Evolutionary conservation across 2,113 vertebrate genomes (phyloP).

Genomic region (Entomyzon cyanotis): DNA sequence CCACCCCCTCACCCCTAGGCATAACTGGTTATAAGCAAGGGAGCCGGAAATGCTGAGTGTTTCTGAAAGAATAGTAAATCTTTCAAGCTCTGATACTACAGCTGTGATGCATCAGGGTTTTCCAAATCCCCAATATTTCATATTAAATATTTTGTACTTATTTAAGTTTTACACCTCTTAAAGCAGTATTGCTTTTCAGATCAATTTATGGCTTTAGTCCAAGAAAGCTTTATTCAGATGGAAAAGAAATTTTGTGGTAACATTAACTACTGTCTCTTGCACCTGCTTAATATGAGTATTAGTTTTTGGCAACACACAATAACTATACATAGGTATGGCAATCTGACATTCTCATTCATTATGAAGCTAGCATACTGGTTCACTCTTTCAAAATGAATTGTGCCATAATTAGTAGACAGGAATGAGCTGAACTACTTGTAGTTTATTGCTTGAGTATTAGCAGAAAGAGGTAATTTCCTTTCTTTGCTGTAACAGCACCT

Average conservation of each 20-base stretch:
- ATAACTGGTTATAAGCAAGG: background rate
- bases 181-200: background rate
- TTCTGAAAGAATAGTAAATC: background rate
- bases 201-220: background rate
- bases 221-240: background rate
- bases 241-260: background rate
- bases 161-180: background rate
- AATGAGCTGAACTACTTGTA: background rate
- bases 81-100: background rate
- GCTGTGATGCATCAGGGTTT: background rate
- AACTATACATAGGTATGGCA: background rate
- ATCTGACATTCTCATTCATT: background rate
- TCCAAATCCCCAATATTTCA: background rate
- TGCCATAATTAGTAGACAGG: background rate
- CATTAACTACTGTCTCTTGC: background rate
- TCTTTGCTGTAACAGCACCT: background rate
- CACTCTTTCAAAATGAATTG: background rate
- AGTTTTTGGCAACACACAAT: background rate
- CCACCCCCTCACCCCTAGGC: too few species aligned
- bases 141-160: background rate
- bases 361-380: background rate
- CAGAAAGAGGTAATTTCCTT: background rate
- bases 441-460: background rate
- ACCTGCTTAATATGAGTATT: background rate
- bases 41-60: background rate